These are phyloP conservation scores for Lasioglossum albipes DNA, from an alignment of 1,140 invertebrate species.

Conservation along the genomic window DNA sequence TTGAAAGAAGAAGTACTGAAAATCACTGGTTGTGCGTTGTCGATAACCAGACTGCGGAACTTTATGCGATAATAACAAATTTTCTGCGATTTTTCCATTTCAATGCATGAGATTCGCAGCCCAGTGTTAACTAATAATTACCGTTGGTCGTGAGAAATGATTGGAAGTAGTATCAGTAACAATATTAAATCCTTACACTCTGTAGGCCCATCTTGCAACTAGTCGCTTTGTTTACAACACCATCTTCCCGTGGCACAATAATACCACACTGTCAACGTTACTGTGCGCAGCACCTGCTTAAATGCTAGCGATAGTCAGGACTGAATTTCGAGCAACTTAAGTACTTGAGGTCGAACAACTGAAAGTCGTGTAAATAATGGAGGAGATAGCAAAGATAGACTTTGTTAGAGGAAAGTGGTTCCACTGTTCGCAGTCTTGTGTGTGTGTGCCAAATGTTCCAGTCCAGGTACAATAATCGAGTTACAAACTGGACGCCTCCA, in stretches of 20 bases:
- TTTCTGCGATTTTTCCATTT: too few species aligned
- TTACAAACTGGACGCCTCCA: constrained; percentile 82
- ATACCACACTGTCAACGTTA: neutral
- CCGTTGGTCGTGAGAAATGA: neutral
- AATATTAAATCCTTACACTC: constrained; percentile 1
- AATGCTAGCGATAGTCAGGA: neutral
- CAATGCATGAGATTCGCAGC: too few species aligned
- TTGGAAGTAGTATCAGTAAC: neutral
- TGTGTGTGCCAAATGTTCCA: neutral
- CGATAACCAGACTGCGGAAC: neutral
- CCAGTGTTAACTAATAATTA: neutral
- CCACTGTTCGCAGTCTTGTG: neutral
- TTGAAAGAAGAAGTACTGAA: neutral
- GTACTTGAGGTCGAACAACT: neutral
- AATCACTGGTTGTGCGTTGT: neutral
- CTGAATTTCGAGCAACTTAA: neutral
- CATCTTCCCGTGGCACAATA: neutral
- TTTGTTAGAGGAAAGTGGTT: neutral
- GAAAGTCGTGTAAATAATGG: too few species aligned
- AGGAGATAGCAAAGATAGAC: too few species aligned
- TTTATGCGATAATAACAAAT: too few species aligned
- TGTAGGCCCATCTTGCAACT: neutral
- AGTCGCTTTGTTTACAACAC: neutral
- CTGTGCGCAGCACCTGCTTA: neutral
- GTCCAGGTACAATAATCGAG: neutral